A percentile compares a stretch with the other conserved stretches of the same genome.
Conservation (phyloP, 2,113 vertebrate species). For the Calcarius ornatus region DNA sequence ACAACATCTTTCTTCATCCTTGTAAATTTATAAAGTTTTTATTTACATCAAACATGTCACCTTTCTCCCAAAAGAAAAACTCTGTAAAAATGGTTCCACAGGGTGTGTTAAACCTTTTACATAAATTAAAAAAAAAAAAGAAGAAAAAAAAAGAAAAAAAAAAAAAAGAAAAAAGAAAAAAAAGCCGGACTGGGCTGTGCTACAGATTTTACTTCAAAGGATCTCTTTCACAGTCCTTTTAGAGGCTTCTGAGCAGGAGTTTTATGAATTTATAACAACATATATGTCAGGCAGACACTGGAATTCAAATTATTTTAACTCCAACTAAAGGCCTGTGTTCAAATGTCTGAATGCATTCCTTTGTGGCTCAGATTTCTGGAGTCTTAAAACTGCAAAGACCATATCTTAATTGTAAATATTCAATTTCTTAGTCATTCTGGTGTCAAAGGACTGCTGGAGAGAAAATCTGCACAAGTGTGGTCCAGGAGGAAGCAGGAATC, state of each 20-base stretch:
- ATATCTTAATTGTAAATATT: neutral
- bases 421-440: neutral
- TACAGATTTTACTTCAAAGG: neutral
- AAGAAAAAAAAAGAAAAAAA: neutral
- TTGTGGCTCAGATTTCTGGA: slow-evolving; percentile 32
- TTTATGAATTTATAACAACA: slow-evolving; percentile 52
- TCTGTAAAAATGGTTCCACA: neutral
- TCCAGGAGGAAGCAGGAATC: neutral
- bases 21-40: neutral
- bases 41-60: slow-evolving; percentile 1
- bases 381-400: neutral
- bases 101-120: neutral
- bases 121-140: neutral
- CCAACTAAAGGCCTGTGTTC: slow-evolving; percentile 44
- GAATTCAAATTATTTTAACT: slow-evolving; percentile 67
- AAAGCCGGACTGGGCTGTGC: neutral
- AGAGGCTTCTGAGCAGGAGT: slow-evolving; percentile 6
- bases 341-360: slow-evolving; percentile 47
- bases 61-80: neutral
- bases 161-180: neutral
- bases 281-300: slow-evolving; percentile 48
- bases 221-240: slow-evolving; percentile 17
- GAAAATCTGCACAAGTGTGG: neutral
- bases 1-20: neutral
- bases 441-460: neutral